Evolutionary conservation across 1,140 invertebrate species (phyloP).

Genomic region (Diprion similis): DNA sequence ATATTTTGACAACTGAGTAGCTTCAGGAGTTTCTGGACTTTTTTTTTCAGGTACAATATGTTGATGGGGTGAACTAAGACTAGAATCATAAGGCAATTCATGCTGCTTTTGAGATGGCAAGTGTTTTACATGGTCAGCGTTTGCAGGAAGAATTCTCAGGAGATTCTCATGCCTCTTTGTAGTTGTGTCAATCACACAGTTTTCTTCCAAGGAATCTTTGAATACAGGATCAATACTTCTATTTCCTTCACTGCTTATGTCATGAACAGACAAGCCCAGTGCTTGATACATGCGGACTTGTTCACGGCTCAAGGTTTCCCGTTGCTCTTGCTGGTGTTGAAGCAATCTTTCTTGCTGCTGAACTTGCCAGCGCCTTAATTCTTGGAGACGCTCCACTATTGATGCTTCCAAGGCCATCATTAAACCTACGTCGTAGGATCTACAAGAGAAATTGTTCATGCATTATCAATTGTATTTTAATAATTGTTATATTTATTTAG

Average conservation of each 20-base stretch:
- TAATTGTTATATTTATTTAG: no score
- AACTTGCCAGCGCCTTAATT: conserved; percentile 46
- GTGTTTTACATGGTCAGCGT: neutral
- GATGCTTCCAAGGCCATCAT: conserved; percentile 44
- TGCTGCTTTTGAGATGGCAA: neutral
- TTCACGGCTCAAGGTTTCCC: conserved; percentile 42
- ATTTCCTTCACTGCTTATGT: conserved; percentile 22
- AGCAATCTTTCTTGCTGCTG: conserved; percentile 45
- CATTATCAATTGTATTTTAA: no score
- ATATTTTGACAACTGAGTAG: neutral
- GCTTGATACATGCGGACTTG: conserved; percentile 45
- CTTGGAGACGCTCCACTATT: conserved; percentile 45
- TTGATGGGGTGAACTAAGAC: neutral
- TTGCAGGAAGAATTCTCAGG: neutral
- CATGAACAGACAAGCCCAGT: conserved; percentile 39
- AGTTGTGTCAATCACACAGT: neutral
- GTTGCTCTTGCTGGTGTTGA: conserved; percentile 46
- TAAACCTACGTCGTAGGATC: no score
- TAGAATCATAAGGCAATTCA: neutral
- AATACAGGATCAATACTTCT: neutral
- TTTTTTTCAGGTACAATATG: neutral
- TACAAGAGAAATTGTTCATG: no score
- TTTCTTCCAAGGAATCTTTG: neutral
- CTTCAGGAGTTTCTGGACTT: neutral
- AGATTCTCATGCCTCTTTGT: neutral